phyloP scores from a whole-genome alignment of 2,797 vertebrate species.

The Gymnodraco acuticeps region DNA sequence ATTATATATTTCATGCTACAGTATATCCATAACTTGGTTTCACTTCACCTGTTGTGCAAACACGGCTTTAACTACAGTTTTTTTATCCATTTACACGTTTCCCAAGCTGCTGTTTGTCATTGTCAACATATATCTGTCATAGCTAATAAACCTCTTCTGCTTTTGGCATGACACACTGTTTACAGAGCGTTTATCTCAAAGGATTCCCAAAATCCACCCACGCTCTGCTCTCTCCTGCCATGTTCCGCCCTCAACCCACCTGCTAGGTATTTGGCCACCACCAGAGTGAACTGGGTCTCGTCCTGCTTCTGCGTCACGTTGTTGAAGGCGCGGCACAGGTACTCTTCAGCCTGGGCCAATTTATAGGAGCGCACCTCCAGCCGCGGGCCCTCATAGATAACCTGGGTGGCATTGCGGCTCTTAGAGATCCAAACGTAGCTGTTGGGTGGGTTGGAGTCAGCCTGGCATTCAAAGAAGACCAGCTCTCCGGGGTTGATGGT shows the following conservation, averaged over 20 bases:
- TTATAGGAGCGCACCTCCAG: constrained; percentile 88
- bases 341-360: constrained; percentile 88
- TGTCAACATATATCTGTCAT: constrained; percentile 31
- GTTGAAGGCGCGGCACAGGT: constrained; percentile 94
- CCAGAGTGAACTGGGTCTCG: constrained; percentile 91
- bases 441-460: constrained; percentile 96
- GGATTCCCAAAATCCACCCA: constrained; percentile 67
- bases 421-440: constrained; percentile 92
- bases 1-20: constrained; percentile 42
- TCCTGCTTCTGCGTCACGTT: constrained; percentile 91
- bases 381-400: constrained; percentile 89
- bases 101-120: constrained; percentile 26
- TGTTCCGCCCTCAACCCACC: constrained; percentile 73
- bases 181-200: constrained; percentile 59
- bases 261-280: constrained; percentile 88
- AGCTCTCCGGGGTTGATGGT: constrained; percentile 92
- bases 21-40: constrained; percentile 47
- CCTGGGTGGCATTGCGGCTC: constrained; percentile 85
- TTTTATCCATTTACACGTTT: constrained; percentile 16
- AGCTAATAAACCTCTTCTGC: constrained; percentile 47
- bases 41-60: constrained; percentile 16
- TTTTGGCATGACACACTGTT: constrained; percentile 58
- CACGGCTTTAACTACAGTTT: constrained; percentile 1
- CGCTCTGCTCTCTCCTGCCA: constrained; percentile 43
- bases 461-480: constrained; percentile 92